Evolutionary conservation across 2,797 vertebrate species (phyloP).

Genomic region (Pelobates cultripes): DNA sequence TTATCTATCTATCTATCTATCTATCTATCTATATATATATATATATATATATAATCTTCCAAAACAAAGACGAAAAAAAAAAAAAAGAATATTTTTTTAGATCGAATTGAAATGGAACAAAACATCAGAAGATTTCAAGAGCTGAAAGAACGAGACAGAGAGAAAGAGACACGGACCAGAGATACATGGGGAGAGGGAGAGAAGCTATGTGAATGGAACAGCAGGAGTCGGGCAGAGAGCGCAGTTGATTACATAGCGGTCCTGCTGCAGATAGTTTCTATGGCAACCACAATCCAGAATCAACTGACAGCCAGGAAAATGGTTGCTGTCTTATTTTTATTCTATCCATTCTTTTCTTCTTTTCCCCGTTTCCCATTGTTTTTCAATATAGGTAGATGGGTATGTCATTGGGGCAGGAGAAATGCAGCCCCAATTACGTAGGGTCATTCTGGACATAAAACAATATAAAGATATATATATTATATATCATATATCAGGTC

Average conservation of each 20-base stretch:
- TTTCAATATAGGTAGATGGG: not conserved
- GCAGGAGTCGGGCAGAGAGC: constrained; percentile 48
- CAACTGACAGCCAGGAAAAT: constrained; percentile 31
- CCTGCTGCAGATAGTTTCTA: constrained; percentile 55
- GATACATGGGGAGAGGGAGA: constrained; percentile 35
- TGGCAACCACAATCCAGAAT: constrained; percentile 57
- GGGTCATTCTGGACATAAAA: no score
- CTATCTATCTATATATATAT: no score
- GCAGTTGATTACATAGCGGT: constrained; percentile 44
- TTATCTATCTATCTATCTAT: no score
- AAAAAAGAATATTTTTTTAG: no score
- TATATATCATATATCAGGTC: no score
- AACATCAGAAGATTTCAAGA: not conserved
- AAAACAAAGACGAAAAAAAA: no score
- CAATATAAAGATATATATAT: no score
- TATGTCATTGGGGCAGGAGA: not conserved
- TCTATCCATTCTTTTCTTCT: not conserved
- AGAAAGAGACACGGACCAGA: constrained; percentile 25
- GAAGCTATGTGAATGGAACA: constrained; percentile 20
- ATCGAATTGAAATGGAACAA: not conserved
- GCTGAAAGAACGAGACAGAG: not conserved
- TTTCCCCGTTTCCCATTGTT: not conserved
- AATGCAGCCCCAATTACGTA: no score
- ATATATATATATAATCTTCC: no score
- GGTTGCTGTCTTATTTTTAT: not conserved